A percentile compares a stretch with the other conserved stretches of the same genome.
These are phyloP conservation scores for Achlya flavicornis DNA, from an alignment of 2,888 invertebrate species.

Conservation along the genomic window DNA sequence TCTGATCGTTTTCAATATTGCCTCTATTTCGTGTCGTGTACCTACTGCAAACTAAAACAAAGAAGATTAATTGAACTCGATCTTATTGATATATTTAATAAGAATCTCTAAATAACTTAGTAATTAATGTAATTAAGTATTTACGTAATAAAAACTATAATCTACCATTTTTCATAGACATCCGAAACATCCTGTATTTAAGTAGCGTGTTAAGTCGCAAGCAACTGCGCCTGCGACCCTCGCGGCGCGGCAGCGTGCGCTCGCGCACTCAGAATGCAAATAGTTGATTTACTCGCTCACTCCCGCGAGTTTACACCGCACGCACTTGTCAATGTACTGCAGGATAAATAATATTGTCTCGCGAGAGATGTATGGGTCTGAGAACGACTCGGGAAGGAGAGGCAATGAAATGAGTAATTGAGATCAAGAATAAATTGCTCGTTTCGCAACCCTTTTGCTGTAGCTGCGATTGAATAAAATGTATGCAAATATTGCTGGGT, in stretches of 20 bases:
- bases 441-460: slow-evolving; percentile 9
- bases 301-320: slow-evolving; percentile 53
- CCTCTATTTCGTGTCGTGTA: too few relatives aligned
- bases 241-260: slow-evolving; percentile 14
- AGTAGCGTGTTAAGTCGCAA: not conserved
- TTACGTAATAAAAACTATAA: too few relatives aligned
- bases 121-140: too few relatives aligned
- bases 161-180: not conserved
- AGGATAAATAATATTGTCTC: slow-evolving; percentile 72
- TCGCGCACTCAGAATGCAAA: slow-evolving; percentile 58
- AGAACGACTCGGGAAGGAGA: slow-evolving; percentile 47
- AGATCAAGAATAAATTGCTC: slow-evolving; percentile 50
- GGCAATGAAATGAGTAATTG: slow-evolving; percentile 72
- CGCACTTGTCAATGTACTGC: slow-evolving; percentile 50
- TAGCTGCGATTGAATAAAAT: not conserved
- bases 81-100: too few relatives aligned
- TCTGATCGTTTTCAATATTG: not conserved
- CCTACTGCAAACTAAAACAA: too few relatives aligned
- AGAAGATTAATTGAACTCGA: too few relatives aligned
- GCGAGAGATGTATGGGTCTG: slow-evolving; percentile 62
- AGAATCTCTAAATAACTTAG: too few relatives aligned
- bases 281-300: slow-evolving; percentile 75
- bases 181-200: slow-evolving; percentile 8
- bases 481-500: not conserved
- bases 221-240: slow-evolving; percentile 12